Base-by-base conservation (phyloP, 2,113 vertebrate species). In the Scomber scombrus region DNA sequence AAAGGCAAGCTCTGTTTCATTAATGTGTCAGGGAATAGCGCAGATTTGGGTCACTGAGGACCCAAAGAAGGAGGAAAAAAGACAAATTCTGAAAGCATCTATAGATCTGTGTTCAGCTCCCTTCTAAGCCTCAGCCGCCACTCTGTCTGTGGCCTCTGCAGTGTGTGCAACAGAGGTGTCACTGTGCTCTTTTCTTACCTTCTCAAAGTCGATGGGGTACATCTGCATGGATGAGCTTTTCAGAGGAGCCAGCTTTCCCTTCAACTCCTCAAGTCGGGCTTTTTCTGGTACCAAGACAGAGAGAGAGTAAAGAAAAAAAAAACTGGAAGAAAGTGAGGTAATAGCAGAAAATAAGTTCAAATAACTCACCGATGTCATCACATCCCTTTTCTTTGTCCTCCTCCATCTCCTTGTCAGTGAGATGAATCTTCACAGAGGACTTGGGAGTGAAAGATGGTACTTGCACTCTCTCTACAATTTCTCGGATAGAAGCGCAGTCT, bases 141-240 rank as follows among this genome's bases (percentile, higher is more conserved):
- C 57, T 45, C 64, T 88, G 92, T 94, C 90, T 93, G 88, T 68
- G 77, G 81, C 49, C 11, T 67, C 47, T 79, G 67, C 74, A 60
- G 60, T 45, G 60, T 40, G 40, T 72, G 78, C 63, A 66, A 76
- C 49, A 55, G 66, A 85, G 69, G 58, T 66, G 47, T 67, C 70
- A n/a, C 63, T 45, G 66, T 67, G 19, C 63, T 56, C 45, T 14
- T 51, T 14, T 15, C 68, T 55, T 89, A 98, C 97, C 97, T 98
- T 98, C 82, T 96, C 95, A 63, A 98, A 99, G 69, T 93, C 74
- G 65, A 96, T 89, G 71, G 97, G 95, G 77, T 90, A 65, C 95
- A 97, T 96, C 76, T 55, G 66, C 68, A 34, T 40, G 84, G 70
- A 74, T 66, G 43, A 43, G 21, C 47, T 6, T 46, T 76, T 88